phyloP scores from a whole-genome alignment of 2,113 vertebrate genomes.

The Penelope pileata region DNA sequence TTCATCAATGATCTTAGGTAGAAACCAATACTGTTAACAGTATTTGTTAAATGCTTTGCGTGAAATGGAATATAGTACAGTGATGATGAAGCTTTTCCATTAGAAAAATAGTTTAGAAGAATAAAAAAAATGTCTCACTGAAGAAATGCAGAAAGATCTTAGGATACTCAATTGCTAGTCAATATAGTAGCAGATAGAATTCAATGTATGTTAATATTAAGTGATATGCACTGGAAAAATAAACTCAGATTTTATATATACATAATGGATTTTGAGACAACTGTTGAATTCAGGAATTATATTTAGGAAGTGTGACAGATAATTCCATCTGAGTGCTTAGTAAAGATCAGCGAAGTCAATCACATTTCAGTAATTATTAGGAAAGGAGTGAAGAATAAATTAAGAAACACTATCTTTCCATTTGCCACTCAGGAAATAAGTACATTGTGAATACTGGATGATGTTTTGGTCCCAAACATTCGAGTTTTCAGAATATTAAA shows the following conservation, averaged over 20 bases:
- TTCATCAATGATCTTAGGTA: background rate
- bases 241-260: background rate
- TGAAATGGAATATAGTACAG: background rate
- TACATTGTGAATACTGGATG: background rate
- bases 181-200: background rate
- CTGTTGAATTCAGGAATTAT: background rate
- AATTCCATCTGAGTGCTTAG: background rate
- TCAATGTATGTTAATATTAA: background rate
- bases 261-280: background rate
- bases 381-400: background rate
- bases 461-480: background rate
- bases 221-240: background rate
- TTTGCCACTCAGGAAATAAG: rapidly evolving
- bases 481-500: background rate
- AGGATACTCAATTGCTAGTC: background rate
- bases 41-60: no score
- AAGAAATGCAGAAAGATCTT: background rate
- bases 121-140: background rate
- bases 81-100: background rate
- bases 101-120: background rate
- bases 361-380: background rate
- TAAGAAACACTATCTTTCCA: background rate
- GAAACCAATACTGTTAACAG: background rate
- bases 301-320: background rate
- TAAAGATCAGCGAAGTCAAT: background rate